Percentiles rank a stretch among this genome's conserved stretches.
These are phyloP conservation scores for Callithrix jacchus DNA, from an alignment of 2,113 vertebrate genomes.

Conservation along the genomic window DNA sequence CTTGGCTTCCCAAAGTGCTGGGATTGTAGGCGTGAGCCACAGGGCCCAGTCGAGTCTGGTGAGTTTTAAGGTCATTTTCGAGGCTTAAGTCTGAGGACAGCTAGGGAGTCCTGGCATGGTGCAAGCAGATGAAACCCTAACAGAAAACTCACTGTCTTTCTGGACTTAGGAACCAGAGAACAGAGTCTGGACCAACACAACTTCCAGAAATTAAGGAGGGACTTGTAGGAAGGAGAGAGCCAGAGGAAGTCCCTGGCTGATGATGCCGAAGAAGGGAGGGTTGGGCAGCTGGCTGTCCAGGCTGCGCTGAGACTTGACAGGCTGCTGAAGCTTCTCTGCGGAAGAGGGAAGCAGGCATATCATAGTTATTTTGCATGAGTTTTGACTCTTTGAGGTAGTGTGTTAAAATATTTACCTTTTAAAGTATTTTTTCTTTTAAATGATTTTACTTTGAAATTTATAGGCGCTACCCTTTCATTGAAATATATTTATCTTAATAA, in stretches of 20 bases:
- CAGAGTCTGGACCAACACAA: neutral
- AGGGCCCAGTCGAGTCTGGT: no score
- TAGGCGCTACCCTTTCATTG: no score
- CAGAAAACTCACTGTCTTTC: neutral
- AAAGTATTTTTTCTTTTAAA: no score
- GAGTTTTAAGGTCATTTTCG: neutral
- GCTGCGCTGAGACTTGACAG: neutral
- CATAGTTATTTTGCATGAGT: neutral
- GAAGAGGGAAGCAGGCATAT: neutral
- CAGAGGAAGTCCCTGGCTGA: neutral
- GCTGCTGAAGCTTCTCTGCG: neutral
- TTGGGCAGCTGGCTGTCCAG: neutral
- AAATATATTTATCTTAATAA: neutral
- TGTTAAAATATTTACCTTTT: neutral
- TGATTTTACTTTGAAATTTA: no score
- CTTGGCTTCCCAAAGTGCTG: no score
- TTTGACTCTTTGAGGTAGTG: neutral
- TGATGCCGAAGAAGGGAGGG: neutral
- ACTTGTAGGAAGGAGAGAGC: neutral
- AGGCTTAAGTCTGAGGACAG: neutral
- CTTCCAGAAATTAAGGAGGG: neutral
- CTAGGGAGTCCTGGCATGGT: neutral
- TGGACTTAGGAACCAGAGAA: neutral
- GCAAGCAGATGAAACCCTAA: neutral
- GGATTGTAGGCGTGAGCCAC: no score